These are phyloP conservation scores for Sturnira hondurensis DNA, from an alignment of 2,113 vertebrate species.

Conservation along the genomic window DNA sequence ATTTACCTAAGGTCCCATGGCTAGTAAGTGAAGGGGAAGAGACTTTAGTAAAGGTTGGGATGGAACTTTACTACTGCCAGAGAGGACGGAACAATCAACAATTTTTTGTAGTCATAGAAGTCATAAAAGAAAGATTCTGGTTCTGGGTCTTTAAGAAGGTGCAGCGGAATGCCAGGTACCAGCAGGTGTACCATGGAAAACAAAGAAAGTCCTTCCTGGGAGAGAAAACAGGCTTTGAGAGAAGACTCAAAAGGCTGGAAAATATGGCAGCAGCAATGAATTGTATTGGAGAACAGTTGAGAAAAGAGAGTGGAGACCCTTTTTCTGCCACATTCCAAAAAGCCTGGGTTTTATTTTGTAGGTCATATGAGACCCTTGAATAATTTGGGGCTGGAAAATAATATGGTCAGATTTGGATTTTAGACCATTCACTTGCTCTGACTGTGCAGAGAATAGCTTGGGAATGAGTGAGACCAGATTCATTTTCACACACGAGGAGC, in stretches of 20 bases:
- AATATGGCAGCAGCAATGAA: background rate
- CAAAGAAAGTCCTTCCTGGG: background rate
- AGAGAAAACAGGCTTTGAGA: background rate
- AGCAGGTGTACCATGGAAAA: background rate
- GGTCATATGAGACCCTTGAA: background rate
- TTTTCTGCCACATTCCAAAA: background rate
- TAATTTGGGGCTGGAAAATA: background rate
- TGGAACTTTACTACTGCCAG: background rate
- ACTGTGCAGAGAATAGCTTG: background rate
- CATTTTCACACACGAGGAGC: background rate
- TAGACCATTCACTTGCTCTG: background rate
- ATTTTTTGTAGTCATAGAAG: background rate
- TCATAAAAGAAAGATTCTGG: background rate
- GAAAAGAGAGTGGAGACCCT: background rate
- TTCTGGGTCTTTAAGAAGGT: background rate
- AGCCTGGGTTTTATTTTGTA: background rate
- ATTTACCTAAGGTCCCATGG: background rate
- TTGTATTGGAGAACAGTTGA: background rate
- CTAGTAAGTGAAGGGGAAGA: background rate
- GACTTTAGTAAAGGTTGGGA: background rate
- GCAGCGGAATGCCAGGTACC: rapidly evolving
- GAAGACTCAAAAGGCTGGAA: background rate
- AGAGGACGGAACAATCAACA: background rate
- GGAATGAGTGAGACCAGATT: background rate
- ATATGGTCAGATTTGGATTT: background rate